Base-by-base conservation (phyloP, 2,888 invertebrate species). In the Dione vanillae region DNA sequence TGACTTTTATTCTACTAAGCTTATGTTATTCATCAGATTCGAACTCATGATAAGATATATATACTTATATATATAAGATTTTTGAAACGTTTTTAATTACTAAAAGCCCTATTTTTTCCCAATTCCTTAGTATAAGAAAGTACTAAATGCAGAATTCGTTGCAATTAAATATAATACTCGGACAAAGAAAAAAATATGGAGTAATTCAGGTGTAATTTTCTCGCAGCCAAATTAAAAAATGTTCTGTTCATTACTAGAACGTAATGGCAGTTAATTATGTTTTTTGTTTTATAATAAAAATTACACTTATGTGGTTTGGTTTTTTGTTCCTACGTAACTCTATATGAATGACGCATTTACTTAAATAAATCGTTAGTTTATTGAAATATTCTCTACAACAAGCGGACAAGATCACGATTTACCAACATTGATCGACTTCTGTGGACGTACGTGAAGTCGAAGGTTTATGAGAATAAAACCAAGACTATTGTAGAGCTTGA, bases 221-320 rank as follows among this genome's bases (percentile, higher is more conserved):
- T 8, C 45, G n/a, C 45, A 8, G 45, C n/a, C n/a, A 45, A 45
- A 45, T 45, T 45, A n/a, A n/a, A 45, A 45, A 45, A n/a, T 45
- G 45, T n/a, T 45, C 45, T 45, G 45, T 45, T n/a, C 45, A 6
- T 45, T n/a, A 45, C 45, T 5, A 45, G 45, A 3, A 45, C 45
- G 45, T 45, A 45, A 45, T 45, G n/a, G 45, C n/a, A n/a, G 45
- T 45, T 45, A 45, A 45, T 14, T n/a, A n/a, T 45, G 45, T 43
- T 12, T 12, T 12, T 0, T 43, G 12, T 43, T 43, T 43, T 12
- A 43, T 14, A 43, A 43, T 43, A 14, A n/a, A 41, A n/a, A n/a
- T n/a, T n/a, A n/a, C n/a, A n/a, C 3, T 45, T 45, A 45, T n/a
- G 45, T n/a, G 8, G 3, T 3, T 45, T 45, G n/a, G 2, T 45